Evolutionary conservation across 2,888 invertebrate genomes (phyloP), one percentile per base, ranked within the genome.

Genomic region (Cataglyphis albicans): DNA sequence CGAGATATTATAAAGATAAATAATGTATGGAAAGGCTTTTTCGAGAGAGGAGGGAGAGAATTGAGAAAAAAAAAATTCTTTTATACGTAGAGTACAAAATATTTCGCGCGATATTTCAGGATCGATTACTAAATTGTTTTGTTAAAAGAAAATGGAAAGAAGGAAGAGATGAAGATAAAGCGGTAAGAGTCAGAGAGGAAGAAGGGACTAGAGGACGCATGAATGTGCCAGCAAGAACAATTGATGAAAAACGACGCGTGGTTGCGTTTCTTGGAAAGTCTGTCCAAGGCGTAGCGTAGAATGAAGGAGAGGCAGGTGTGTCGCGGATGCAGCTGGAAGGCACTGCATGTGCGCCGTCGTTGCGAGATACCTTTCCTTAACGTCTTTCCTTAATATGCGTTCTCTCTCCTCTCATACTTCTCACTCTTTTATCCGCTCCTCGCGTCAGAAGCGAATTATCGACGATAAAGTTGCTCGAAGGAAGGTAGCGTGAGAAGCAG

Each of bases 301-400:
- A 90, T 68, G 86, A 86, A 90, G 87, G 88, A 81, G 88, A 81
- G 88, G 90, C 90, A 92, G 90, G 89, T 90, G 89, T 88, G 87
- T 89, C 85, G 86, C 85, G 85, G 89, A 90, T 89, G 91, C 91
- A 92, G 91, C 91, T 90, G 91, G 87, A 88, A 88, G 87, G 89
- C 44, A 44, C 89, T 64, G 90, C 88, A 82, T 84, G 72, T 81
- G 74, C 52, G 7, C 67, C 84, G 76, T 85, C 86, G 80, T 86
- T 85, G 86, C 84, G 81, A 84, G 85, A 87, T 87, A 86, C 83
- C 83, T n/a, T n/a, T n/a, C n/a, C n/a, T 82, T 73, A 83, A 85
- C 84, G 73, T 83, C 55, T 35, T 72, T 55, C 18, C 25, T 57
- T 25, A 59, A 72, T 35, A 35, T 29, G 57, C 55, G 64, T 57